phyloP scores from a whole-genome alignment of 2,888 invertebrate species.

The Thymelicus acteon region DNA sequence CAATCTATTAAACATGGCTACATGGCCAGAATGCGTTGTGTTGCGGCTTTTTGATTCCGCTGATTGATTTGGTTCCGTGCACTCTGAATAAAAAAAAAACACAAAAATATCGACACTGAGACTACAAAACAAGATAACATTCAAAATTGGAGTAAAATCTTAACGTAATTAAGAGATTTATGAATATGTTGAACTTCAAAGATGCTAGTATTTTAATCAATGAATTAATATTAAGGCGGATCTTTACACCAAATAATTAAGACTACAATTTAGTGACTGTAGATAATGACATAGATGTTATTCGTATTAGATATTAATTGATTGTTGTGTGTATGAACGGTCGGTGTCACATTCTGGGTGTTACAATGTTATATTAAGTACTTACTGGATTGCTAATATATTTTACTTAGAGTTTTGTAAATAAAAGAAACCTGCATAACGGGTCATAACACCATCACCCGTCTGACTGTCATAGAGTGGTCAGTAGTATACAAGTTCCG shows the following conservation, averaged over 20 bases:
- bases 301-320: constrained; percentile 59
- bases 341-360: constrained; percentile 28
- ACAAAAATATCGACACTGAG: neutral
- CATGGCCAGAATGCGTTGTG: neutral
- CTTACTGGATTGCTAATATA: constrained; percentile 41
- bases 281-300: constrained; percentile 70
- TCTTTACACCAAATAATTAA: constrained; percentile 84
- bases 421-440: too few relatives aligned
- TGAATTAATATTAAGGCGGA: constrained; percentile 72
- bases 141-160: constrained; percentile 2
- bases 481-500: too few relatives aligned
- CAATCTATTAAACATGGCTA: neutral
- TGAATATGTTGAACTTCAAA: constrained; percentile 22
- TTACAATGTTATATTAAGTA: constrained; percentile 2
- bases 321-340: constrained; percentile 62
- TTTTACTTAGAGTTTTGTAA: too few relatives aligned
- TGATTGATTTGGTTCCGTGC: neutral
- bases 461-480: too few relatives aligned
- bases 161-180: constrained; percentile 11
- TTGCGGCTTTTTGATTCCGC: neutral
- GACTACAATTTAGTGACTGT: constrained; percentile 72
- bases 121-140: neutral
- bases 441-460: too few relatives aligned
- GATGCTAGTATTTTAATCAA: constrained; percentile 51
- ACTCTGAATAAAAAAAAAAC: neutral